Base-by-base conservation (phyloP, 2,888 invertebrate genomes). In the Nemotelus nigrinus region DNA sequence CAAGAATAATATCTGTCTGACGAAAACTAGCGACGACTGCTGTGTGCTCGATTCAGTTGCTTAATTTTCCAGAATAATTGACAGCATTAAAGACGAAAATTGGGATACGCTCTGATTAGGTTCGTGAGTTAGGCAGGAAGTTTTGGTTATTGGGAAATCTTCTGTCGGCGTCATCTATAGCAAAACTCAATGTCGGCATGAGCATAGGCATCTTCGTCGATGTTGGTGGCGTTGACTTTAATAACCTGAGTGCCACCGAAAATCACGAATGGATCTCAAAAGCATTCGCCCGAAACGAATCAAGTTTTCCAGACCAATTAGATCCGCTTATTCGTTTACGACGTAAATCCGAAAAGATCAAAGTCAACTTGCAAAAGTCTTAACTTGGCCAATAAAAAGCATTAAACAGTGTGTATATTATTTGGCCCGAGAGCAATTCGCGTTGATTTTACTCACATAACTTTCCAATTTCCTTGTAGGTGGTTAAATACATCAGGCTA, bases 51-150 rank as follows among this genome's bases (percentile, higher is more conserved):
- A 8, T 50, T 50, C 8, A 7, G 47, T 47, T 65, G 65, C 41
- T 65, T 47, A 65, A 65, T 65, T 65, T 65, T 47, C 65, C 65
- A 65, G 65, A 65, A 65, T 65, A 65, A 65, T 65, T 65, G 65
- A 47, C 65, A 47, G 10, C 65, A n/a, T 65, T 65, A 45, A 10
- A 65, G 65, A 65, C 45, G 65, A 65, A 58, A 65, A 65, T 65
- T 65, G 65, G 47, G 65, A 65, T 65, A 65, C 65, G 65, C 65
- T 65, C 65, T 65, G 65, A 65, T 65, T 65, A 65, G 65, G 10
- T 65, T 65, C 10, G 65, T 7, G 65, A 43, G 7, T 25, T 45
- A 47, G 65, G 47, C 65, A 65, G 45, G 65, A 65, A 65, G 45
- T 8, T n/a, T 2, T 47, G 47, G 44, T 65, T 65, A 65, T 65